phyloP scores from a whole-genome alignment of 2,113 vertebrate genomes.

The Mastomys natalensis region DNA sequence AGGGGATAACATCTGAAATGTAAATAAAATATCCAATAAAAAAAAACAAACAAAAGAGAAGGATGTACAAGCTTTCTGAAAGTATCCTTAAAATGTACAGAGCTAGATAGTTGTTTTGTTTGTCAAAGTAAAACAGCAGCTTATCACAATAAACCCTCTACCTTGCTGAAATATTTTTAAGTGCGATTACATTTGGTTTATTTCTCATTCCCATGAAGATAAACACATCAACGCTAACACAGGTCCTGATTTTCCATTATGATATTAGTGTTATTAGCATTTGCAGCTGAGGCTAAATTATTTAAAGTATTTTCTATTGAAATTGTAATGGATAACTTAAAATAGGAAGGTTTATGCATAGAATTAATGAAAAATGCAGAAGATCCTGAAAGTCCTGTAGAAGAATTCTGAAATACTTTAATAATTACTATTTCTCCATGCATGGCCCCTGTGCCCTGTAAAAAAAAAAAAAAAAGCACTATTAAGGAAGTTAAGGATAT shows the following conservation, averaged over 20 bases:
- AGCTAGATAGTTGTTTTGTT: not conserved
- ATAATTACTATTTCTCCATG: not conserved
- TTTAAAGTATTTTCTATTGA: conserved; percentile 10
- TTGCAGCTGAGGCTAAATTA: not conserved
- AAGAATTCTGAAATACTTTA: not conserved
- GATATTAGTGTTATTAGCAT: not conserved
- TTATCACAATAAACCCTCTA: not conserved
- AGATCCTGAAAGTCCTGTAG: not conserved
- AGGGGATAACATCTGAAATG: too few relatives aligned
- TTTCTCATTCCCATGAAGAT: not conserved
- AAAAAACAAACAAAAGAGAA: too few relatives aligned
- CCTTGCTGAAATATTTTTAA: not conserved
- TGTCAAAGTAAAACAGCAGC: not conserved
- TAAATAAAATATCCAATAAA: too few relatives aligned
- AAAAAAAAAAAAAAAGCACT: not conserved
- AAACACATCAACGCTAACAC: conserved; percentile 7
- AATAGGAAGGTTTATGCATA: conserved; percentile 5
- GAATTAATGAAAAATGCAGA: not conserved
- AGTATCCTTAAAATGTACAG: not conserved
- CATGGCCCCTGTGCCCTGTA: not conserved
- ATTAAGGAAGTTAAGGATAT: not conserved
- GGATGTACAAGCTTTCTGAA: not conserved
- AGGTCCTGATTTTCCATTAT: not conserved
- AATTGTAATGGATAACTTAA: not conserved
- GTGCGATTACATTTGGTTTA: not conserved